Percentiles rank a stretch among this genome's conserved stretches.
These are phyloP conservation scores for Percopsis omiscomaycus DNA, from an alignment of 2,797 vertebrate species.

Conservation along the genomic window DNA sequence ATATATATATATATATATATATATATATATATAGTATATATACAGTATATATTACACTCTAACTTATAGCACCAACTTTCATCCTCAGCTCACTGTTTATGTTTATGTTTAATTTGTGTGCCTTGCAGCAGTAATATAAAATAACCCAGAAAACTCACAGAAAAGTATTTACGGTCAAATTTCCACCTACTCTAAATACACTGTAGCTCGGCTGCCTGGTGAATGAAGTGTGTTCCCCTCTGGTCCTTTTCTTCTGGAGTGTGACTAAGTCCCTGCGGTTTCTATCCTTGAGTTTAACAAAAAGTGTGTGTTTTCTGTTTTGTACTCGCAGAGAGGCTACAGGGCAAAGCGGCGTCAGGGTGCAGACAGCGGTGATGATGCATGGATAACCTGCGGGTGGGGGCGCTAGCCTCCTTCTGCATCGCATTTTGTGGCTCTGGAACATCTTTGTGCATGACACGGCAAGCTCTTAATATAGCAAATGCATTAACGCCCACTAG, in stretches of 20 bases:
- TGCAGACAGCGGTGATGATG: slow-evolving; percentile 43
- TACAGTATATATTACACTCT: no score
- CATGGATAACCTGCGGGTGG: slow-evolving; percentile 39
- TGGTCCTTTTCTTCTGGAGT: slow-evolving; percentile 52
- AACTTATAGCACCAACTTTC: no score
- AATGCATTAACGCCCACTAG: slow-evolving; percentile 43
- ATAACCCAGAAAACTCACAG: slow-evolving; percentile 31
- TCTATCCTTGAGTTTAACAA: slow-evolving; percentile 43
- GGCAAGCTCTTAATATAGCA: slow-evolving; percentile 28
- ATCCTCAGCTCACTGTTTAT: no score
- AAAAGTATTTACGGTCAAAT: slow-evolving; percentile 46
- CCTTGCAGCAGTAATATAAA: not conserved
- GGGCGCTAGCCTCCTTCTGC: slow-evolving; percentile 27
- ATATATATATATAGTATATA: not conserved
- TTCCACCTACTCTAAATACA: slow-evolving; percentile 50
- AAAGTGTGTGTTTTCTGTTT: slow-evolving; percentile 45
- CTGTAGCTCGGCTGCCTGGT: slow-evolving; percentile 44
- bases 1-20: no score
- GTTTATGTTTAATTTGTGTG: no score
- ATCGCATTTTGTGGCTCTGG: slow-evolving; percentile 36
- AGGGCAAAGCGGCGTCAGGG: slow-evolving; percentile 24
- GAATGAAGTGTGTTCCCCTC: slow-evolving; percentile 50
- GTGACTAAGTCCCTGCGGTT: slow-evolving; percentile 56
- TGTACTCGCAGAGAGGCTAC: slow-evolving; percentile 25
- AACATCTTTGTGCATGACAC: slow-evolving; percentile 41